Conservation (phyloP, 1,140 invertebrate species). For the Prorops nasuta region DNA sequence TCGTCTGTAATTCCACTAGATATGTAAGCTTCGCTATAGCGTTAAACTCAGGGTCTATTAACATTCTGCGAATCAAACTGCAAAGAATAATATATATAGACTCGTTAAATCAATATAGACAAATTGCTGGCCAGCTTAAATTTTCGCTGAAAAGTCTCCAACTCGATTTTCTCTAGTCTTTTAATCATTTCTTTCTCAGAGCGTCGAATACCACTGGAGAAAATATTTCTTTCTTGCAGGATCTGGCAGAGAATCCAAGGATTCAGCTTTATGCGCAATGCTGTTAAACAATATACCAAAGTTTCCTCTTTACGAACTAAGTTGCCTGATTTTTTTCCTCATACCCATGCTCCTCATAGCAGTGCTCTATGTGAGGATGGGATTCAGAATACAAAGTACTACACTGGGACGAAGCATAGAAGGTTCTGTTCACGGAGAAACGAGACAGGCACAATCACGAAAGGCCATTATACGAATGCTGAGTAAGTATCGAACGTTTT, state of each 20-base stretch:
- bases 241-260: slow-evolving; percentile 52
- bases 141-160: too few relatives aligned
- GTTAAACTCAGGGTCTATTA: background rate
- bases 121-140: too few relatives aligned
- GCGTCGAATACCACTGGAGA: background rate
- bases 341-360: slow-evolving; percentile 78
- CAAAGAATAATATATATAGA: too few relatives aligned
- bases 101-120: too few relatives aligned
- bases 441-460: slow-evolving; percentile 65
- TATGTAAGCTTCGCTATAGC: too few relatives aligned
- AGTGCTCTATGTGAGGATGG: slow-evolving; percentile 76
- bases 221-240: slow-evolving; percentile 25
- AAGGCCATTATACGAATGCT: slow-evolving; percentile 80
- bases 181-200: background rate
- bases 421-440: slow-evolving; percentile 66
- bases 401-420: slow-evolving; percentile 48
- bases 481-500: slow-evolving; percentile 70
- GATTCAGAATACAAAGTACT: slow-evolving; percentile 65
- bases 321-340: slow-evolving; percentile 79
- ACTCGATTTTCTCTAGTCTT: too few relatives aligned
- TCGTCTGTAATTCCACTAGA: too few relatives aligned
- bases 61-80: background rate
- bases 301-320: slow-evolving; percentile 74
- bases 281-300: slow-evolving; percentile 49
- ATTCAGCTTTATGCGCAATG: slow-evolving; percentile 79